Evolutionary conservation across 1,140 invertebrate species (phyloP), one percentile per base, ranked within the genome.

Genomic region (Phthorimaea operculella): DNA sequence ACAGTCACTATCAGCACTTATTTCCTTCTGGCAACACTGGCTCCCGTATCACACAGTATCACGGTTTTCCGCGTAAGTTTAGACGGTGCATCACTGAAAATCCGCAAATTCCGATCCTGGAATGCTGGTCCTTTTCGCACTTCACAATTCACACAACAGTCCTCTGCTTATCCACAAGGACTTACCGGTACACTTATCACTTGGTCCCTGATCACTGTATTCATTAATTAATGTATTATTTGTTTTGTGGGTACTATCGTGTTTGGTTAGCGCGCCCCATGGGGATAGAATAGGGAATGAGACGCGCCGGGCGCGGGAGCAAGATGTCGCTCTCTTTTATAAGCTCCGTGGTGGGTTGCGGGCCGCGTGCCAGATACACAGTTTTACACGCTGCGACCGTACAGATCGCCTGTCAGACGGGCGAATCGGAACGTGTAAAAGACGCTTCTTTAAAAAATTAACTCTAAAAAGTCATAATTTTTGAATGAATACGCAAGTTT

Each of bases 171-270:
- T 72, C 74, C 78, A 55, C 65, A 71, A 52, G 47, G 66, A 83
- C 80, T 84, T 84, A 84, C 81, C 81, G 78, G 83, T 72, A 81
- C 81, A 83, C 78, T 82, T 75, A 77, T 84, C 75, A 83, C 78
- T 84, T 83, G 78, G 78, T 83, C 78, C 79, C 78, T 28, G 68
- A 67, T 72, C 62, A 78, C 70, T 71, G 63, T 66, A 73, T 72
- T 76, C 68, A 78, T 78, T 76, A 73, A 76, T 48, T 51, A 72
- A 72, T 70, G 72, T 79, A 72, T 75, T 70, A 66, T 66, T 70
- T 75, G 21, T 71, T 73, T 72, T 58, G 52, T 62, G 60, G 56
- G 62, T 74, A 72, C 71, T 80, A 81, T 81, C 74, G 76, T 70
- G 68, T 68, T 69, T 75, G 75, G 66, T 80, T 75, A 66, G 81